These are phyloP conservation scores for Pogonomyrmex barbatus DNA, from an alignment of 1,140 invertebrate species.

Conservation along the genomic window DNA sequence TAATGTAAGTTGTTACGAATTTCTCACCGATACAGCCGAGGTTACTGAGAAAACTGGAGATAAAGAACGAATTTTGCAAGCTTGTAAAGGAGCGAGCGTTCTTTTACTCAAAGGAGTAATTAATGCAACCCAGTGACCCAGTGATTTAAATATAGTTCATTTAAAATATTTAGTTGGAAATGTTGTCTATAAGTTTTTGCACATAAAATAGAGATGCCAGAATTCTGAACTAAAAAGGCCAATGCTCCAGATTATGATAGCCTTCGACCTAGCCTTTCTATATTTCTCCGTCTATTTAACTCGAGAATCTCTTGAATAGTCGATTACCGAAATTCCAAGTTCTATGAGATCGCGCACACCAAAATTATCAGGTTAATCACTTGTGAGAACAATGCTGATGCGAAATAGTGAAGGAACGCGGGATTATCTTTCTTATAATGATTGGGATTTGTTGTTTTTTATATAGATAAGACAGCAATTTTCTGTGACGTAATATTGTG, in stretches of 20 bases:
- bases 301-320: slow-evolving; percentile 15
- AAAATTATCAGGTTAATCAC: slow-evolving; percentile 53
- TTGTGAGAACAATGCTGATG: slow-evolving; percentile 19
- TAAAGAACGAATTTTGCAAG: neutral
- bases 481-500: neutral
- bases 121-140: slow-evolving; percentile 73
- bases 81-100: slow-evolving; percentile 5
- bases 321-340: slow-evolving; percentile 43
- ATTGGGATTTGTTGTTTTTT: neutral
- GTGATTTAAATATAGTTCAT: slow-evolving; percentile 69
- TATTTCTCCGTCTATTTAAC: slow-evolving; percentile 23
- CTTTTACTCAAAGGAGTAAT: slow-evolving; percentile 66
- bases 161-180: slow-evolving; percentile 51
- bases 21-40: neutral
- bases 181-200: slow-evolving; percentile 44
- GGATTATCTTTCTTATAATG: neutral
- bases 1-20: slow-evolving; percentile 41
- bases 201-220: slow-evolving; percentile 11
- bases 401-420: slow-evolving; percentile 35
- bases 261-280: slow-evolving; percentile 26
- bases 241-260: slow-evolving; percentile 32
- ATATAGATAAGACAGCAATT: neutral
- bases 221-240: neutral
- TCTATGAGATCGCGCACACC: neutral
- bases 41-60: neutral